Base-by-base conservation (phyloP, 2,888 invertebrate genomes). In the Melinaea marsaeus region DNA sequence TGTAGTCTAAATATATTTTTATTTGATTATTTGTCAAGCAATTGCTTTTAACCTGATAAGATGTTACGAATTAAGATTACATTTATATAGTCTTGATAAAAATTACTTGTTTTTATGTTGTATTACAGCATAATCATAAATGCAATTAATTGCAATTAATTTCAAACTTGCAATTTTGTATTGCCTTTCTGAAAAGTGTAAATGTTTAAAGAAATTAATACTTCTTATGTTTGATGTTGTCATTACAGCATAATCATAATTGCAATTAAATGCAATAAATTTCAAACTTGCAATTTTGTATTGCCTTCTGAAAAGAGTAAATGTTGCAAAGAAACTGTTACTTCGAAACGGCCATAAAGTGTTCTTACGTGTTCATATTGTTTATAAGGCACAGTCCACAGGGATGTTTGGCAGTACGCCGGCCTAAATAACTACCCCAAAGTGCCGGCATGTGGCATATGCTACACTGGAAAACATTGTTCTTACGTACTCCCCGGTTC, bases 381-480 rank as follows among this genome's bases (percentile, higher is more conserved):
- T 67, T 60, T 65, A 63, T 66, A 58, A 61, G 47, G 34, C 47
- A 47, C 34, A 56, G 48, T 48, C 48, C 48, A 9, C 46, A 34
- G 46, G 61, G 57, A 47, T 63, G 63, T 65, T 65, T 65, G 68
- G 63, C 65, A 66, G 61, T 58, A 60, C 59, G 67, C 67, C 65
- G 55, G 62, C 22, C 58, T 47, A 55, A 47, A 54, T 54, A 55
- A 63, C 59, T 54, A 56, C 55, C 63, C 60, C 55, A 58, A 61
- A 65, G 57, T 58, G 60, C 54, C 62, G 55, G 63, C 65, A 64
- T 51, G 45, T 51, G 37, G 42, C 57, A 42, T n/a, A 11, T 35
- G 35, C 57, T 57, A 13, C 55, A 47, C 37, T 51, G 48, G 51
- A 51, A 51, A 51, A 51, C 51, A 51, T 51, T 51, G 32, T 32